Evolutionary conservation across 1,140 invertebrate species (phyloP).

Genomic region (Druon quercuslanigerum): DNA sequence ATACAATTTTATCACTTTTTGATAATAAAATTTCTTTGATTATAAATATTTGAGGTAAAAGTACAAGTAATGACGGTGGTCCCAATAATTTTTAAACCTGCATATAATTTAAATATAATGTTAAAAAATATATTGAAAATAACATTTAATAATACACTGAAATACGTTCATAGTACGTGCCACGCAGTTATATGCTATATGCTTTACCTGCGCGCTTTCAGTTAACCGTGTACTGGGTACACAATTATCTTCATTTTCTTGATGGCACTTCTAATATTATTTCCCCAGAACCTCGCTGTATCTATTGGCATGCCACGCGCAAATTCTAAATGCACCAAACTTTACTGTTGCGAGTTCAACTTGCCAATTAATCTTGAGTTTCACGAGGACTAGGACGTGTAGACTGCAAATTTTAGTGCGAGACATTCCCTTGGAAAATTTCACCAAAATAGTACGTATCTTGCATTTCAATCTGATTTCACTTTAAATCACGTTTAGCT

Average conservation of each 20-base stretch:
- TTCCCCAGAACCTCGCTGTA: not conserved
- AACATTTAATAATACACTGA: not conserved
- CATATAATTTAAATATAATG: too few species aligned
- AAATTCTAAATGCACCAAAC: conserved; percentile 6
- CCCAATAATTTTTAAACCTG: too few species aligned
- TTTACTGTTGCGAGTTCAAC: conserved; percentile 19
- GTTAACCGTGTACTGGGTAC: not conserved
- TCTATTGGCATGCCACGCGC: not conserved
- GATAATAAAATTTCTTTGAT: too few species aligned
- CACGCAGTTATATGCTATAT: not conserved
- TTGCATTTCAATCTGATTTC: too few species aligned
- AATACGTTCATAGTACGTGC: conserved; percentile 13
- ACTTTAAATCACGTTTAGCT: too few species aligned
- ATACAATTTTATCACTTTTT: too few species aligned
- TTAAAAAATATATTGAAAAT: too few species aligned
- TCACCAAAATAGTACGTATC: not conserved
- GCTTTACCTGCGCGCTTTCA: not conserved
- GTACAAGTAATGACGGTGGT: too few species aligned
- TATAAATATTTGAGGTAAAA: too few species aligned
- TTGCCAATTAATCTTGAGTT: conserved; percentile 30
- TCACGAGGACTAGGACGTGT: not conserved
- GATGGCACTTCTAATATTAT: not conserved
- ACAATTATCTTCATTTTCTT: conserved; percentile 11
- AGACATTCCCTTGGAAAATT: not conserved
- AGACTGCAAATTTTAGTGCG: not conserved